Conservation (phyloP, 2,113 vertebrate genomes). For the Alaudala cheleensis region DNA sequence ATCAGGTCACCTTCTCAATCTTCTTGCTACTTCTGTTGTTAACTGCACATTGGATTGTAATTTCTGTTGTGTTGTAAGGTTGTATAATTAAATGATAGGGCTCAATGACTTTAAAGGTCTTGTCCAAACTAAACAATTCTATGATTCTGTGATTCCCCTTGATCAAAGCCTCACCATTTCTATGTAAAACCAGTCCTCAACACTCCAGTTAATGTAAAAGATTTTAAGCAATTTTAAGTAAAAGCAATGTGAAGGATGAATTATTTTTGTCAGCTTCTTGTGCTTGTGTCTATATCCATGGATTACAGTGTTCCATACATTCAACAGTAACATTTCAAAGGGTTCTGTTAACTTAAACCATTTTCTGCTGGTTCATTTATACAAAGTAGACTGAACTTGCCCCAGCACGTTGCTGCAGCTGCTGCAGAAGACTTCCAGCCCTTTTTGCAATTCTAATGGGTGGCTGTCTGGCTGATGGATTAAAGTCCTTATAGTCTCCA, state of each 20-base stretch:
- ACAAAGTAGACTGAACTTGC: neutral
- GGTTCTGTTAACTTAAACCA: neutral
- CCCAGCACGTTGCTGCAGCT: neutral
- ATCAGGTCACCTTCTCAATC: neutral
- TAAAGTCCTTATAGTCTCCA: slow-evolving; percentile 3
- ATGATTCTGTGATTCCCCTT: neutral
- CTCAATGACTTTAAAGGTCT: neutral
- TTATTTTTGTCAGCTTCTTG: neutral
- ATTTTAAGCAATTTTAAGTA: neutral
- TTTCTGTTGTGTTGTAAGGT: neutral
- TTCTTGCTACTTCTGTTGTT: neutral
- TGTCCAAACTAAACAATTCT: neutral
- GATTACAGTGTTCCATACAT: neutral
- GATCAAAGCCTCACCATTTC: neutral
- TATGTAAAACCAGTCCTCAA: neutral
- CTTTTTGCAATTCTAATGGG: slow-evolving; percentile 21
- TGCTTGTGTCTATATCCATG: neutral
- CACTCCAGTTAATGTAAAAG: neutral
- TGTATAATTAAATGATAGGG: neutral
- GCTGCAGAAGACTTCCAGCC: neutral
- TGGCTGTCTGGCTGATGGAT: slow-evolving; percentile 19
- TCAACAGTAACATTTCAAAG: neutral
- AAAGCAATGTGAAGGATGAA: neutral
- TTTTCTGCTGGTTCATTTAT: neutral
- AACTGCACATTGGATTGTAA: neutral